phyloP scores from a whole-genome alignment of 2,113 vertebrate genomes.

The Siniperca chuatsi region DNA sequence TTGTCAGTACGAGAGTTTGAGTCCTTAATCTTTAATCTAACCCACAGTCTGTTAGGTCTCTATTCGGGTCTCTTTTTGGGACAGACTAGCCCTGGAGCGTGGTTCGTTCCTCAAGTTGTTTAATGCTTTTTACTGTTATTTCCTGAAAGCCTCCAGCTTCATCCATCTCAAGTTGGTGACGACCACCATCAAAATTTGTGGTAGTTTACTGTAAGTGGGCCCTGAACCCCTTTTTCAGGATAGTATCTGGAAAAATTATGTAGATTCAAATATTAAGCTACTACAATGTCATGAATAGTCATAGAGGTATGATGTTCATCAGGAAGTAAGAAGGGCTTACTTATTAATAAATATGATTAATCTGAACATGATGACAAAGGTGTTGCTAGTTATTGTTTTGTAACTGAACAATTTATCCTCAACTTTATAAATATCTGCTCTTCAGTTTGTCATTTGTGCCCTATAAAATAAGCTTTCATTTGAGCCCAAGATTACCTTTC shows the following conservation, averaged over 20 bases:
- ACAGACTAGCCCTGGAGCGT: neutral
- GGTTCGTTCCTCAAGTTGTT: neutral
- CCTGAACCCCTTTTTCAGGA: neutral
- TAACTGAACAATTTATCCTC: too few species aligned
- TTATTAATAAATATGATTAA: neutral
- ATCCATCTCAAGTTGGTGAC: neutral
- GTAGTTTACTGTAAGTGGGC: neutral
- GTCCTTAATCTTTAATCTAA: slow-evolving; percentile 3
- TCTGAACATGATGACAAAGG: neutral
- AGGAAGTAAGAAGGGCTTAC: neutral
- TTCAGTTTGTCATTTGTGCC: too few species aligned
- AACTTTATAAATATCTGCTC: too few species aligned
- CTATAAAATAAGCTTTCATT: neutral
- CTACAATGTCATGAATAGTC: neutral
- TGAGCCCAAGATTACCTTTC: neutral
- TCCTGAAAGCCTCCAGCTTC: neutral
- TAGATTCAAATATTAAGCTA: neutral
- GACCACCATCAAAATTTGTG: neutral
- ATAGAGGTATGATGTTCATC: neutral
- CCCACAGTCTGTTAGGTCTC: neutral
- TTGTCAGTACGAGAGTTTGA: neutral
- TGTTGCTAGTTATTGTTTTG: neutral
- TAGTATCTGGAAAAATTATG: neutral
- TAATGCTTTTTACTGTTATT: neutral
- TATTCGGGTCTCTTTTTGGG: neutral